Percentiles rank a stretch among this genome's conserved stretches.
These are phyloP conservation scores for Pocillopora meandrina DNA, from an alignment of 92 coral and sea anemone species.

Conservation along the genomic window DNA sequence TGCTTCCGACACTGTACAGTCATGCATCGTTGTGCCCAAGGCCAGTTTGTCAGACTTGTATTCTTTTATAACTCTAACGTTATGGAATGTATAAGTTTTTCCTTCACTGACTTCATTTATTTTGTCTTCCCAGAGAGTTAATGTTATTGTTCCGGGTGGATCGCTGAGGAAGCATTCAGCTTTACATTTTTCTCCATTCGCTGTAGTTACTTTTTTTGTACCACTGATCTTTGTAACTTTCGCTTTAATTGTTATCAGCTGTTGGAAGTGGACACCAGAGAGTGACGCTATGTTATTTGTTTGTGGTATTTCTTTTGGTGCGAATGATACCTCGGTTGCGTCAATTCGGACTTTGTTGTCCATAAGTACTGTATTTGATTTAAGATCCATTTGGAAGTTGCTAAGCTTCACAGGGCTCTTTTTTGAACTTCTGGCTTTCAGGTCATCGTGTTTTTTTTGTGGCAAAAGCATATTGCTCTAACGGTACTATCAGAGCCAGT, in stretches of 20 bases:
- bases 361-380: slow-evolving; percentile 42
- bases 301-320: slow-evolving; percentile 46
- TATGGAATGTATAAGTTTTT: slow-evolving; percentile 40
- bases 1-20: slow-evolving; percentile 31
- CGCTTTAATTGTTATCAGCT: slow-evolving; percentile 37
- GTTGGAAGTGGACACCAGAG: slow-evolving; percentile 47
- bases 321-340: slow-evolving; percentile 27
- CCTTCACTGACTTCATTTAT: slow-evolving; percentile 43
- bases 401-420: slow-evolving; percentile 39
- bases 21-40: slow-evolving; percentile 34
- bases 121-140: slow-evolving; percentile 47
- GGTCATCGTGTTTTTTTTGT: slow-evolving; percentile 47
- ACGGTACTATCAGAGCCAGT: slow-evolving; percentile 32
- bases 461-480: slow-evolving; percentile 49
- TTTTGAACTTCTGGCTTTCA: slow-evolving; percentile 33
- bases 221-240: slow-evolving; percentile 42
- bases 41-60: slow-evolving; percentile 44
- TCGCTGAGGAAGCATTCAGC: slow-evolving; percentile 46
- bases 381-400: slow-evolving; percentile 31
- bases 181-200: slow-evolving; percentile 21
- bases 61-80: slow-evolving; percentile 43
- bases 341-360: slow-evolving; percentile 45
- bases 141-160: slow-evolving; percentile 35
- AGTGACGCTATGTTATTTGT: slow-evolving; percentile 52
- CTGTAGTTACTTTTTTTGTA: slow-evolving; percentile 23